Conservation (phyloP, 2,888 invertebrate species). For the Caradrina clavipalpis region DNA sequence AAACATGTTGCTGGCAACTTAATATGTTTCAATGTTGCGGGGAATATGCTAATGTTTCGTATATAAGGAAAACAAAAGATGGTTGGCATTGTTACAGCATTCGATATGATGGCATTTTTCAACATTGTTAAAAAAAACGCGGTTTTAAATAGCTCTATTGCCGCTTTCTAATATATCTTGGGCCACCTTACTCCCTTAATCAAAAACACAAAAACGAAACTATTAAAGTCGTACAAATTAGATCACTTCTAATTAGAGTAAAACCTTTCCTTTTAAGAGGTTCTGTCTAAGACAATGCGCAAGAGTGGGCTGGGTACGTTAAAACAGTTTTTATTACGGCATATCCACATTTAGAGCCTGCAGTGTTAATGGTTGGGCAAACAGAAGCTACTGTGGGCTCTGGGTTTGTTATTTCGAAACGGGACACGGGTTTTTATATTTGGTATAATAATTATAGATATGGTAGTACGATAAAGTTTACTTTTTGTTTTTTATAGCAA, state of each 20-base stretch:
- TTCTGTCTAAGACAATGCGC: slow-evolving; percentile 68
- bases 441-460: too few relatives aligned
- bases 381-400: slow-evolving; percentile 75
- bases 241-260: slow-evolving; percentile 68
- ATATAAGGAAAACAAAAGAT: too few relatives aligned
- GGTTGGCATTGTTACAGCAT: too few relatives aligned
- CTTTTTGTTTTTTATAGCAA: too few relatives aligned
- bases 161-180: too few relatives aligned
- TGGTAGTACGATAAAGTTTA: too few relatives aligned
- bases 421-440: slow-evolving; percentile 7
- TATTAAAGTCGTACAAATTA: slow-evolving; percentile 57
- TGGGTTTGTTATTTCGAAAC: slow-evolving; percentile 28
- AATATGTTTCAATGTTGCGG: too few relatives aligned
- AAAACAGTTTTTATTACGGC: slow-evolving; percentile 75
- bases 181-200: background rate
- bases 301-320: slow-evolving; percentile 60
- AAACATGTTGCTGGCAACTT: too few relatives aligned
- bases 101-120: too few relatives aligned
- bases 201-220: slow-evolving; percentile 17
- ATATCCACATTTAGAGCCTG: slow-evolving; percentile 72
- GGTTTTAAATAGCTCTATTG: background rate
- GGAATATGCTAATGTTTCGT: too few relatives aligned
- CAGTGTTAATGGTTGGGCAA: slow-evolving; percentile 80
- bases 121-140: too few relatives aligned
- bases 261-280: slow-evolving; percentile 57